Conservation (phyloP, 2,888 invertebrate genomes). For the Drosophila birchii region DNA sequence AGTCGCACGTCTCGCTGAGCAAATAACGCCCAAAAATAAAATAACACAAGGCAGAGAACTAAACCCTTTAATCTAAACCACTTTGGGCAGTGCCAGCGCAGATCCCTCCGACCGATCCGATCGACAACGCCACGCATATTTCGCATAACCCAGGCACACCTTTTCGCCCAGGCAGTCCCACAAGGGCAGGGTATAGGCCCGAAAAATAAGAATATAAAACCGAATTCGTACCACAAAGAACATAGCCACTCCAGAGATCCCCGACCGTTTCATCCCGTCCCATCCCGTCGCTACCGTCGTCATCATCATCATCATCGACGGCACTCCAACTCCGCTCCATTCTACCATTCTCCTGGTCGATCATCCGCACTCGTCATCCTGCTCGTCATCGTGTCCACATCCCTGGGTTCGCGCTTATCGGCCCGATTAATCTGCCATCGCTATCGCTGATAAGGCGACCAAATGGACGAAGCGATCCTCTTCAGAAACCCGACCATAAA, state of each 20-base stretch:
- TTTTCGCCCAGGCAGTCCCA: constrained; percentile 57
- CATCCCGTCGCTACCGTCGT: constrained; percentile 70
- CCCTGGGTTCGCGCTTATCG: constrained; percentile 73
- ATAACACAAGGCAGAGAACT: constrained; percentile 56
- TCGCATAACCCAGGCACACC: constrained; percentile 79
- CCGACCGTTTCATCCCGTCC: not conserved
- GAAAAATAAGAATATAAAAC: constrained; percentile 34
- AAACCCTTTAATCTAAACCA: constrained; percentile 81
- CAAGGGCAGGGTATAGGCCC: constrained; percentile 55
- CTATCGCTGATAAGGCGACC: constrained; percentile 75
- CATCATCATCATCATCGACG: constrained; percentile 73
- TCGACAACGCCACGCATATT: constrained; percentile 77
- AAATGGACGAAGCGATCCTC: constrained; percentile 65
- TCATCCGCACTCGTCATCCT: constrained; percentile 65
- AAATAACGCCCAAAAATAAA: constrained; percentile 73
- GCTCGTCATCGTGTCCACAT: constrained; percentile 50
- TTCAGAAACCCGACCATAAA: constrained; percentile 29
- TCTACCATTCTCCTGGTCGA: constrained; percentile 47
- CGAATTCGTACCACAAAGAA: constrained; percentile 53
- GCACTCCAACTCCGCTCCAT: constrained; percentile 32
- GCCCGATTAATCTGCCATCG: constrained; percentile 82
- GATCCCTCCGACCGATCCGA: constrained; percentile 64
- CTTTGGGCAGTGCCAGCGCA: constrained; percentile 70
- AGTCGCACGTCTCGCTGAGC: constrained; percentile 80
- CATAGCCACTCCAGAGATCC: constrained; percentile 28